These are phyloP conservation scores for Typhlomys cinereus DNA, from an alignment of 2,113 vertebrate genomes.

Conservation along the genomic window DNA sequence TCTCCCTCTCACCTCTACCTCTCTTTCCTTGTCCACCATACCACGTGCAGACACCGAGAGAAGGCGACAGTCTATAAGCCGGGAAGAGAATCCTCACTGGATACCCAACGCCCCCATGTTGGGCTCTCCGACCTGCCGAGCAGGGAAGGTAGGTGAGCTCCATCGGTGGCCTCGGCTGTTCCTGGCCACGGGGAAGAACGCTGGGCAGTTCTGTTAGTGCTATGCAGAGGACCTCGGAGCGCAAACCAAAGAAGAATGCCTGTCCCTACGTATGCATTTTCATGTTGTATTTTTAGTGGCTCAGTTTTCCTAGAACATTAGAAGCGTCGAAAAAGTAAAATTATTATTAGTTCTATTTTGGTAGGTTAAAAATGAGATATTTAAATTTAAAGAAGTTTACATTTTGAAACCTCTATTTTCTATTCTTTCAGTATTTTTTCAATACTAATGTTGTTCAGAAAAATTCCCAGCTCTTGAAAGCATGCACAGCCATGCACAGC, in stretches of 20 bases:
- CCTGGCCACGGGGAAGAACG: neutral
- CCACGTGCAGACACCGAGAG: neutral
- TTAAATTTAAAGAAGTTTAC: neutral
- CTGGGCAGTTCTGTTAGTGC: neutral
- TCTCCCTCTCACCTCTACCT: neutral
- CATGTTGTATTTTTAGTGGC: neutral
- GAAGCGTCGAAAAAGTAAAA: slow-evolving; percentile 19
- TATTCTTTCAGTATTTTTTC: neutral
- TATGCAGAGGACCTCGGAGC: neutral
- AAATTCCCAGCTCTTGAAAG: neutral
- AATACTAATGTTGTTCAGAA: neutral
- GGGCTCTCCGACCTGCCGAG: neutral
- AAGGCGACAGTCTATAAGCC: neutral
- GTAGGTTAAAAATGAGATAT: neutral
- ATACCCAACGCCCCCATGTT: rapidly evolving
- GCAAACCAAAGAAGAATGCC: neutral
- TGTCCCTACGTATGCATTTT: neutral
- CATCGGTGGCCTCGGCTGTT: rapidly evolving
- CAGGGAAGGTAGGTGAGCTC: rapidly evolving
- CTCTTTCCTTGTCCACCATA: neutral
- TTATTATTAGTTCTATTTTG: neutral
- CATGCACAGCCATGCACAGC: neutral
- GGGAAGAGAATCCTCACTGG: neutral
- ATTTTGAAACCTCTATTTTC: neutral
- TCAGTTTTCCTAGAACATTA: neutral